Percentiles rank a stretch among this genome's conserved stretches.
phyloP scores from a whole-genome alignment of 2,113 vertebrate species.

The Coptodon bakossiorum region DNA sequence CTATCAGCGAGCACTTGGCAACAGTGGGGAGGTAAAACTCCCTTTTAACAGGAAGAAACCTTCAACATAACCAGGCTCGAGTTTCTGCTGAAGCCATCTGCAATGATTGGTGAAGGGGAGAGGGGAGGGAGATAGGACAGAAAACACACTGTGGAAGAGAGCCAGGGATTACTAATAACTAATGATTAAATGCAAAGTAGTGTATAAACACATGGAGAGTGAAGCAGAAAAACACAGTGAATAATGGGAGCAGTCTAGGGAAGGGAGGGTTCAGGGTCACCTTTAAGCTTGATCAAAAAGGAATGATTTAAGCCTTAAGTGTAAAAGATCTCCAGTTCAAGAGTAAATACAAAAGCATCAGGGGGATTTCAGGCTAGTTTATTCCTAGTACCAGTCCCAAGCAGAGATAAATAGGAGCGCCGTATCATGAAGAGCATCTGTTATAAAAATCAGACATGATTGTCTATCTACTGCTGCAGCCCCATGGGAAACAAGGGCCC shows the following conservation, averaged over 20 bases:
- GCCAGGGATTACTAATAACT: neutral
- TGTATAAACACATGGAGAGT: neutral
- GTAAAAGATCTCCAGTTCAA: neutral
- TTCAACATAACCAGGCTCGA: neutral
- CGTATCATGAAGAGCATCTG: neutral
- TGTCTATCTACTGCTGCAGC: neutral
- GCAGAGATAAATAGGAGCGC: neutral
- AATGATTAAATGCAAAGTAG: neutral
- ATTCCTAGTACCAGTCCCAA: neutral
- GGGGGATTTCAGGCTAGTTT: neutral
- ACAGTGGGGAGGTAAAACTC: neutral
- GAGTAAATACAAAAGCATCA: no score
- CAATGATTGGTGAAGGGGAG: neutral
- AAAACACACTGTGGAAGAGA: neutral
- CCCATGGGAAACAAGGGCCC: neutral
- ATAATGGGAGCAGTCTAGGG: neutral
- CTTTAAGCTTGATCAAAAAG: no score
- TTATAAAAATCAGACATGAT: neutral
- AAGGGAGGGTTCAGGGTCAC: no score
- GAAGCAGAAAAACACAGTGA: neutral
- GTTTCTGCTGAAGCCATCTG: neutral
- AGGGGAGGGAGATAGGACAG: neutral
- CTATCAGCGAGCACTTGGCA: neutral
- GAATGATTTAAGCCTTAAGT: neutral
- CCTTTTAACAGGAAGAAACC: neutral